Percentiles rank a stretch among this genome's conserved stretches.
Evolutionary conservation across 23 tunicate species (phyloP).

Genomic region (Diplosoma virens): DNA sequence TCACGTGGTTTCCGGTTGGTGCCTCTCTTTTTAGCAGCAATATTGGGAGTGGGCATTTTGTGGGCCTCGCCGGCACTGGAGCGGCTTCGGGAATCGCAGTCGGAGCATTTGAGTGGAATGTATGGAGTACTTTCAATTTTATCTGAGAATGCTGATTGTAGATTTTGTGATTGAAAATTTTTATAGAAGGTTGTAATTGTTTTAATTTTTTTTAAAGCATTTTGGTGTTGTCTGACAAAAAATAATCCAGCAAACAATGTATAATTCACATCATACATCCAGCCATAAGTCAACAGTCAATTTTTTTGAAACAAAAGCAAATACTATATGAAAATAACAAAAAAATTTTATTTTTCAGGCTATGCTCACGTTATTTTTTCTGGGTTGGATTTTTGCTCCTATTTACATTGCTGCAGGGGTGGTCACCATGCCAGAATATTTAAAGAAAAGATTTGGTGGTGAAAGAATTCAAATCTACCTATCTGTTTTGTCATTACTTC

Average conservation of each 20-base stretch:
- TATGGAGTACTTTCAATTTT: too few relatives aligned
- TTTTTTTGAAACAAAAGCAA: too few relatives aligned
- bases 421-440: slow-evolving; percentile 97
- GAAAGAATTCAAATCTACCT: slow-evolving; percentile 83
- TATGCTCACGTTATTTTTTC: slow-evolving; percentile 71
- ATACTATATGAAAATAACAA: neutral
- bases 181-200: too few relatives aligned
- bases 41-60: slow-evolving; percentile 95
- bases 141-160: too few relatives aligned
- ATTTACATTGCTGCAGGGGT: slow-evolving; percentile 94
- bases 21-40: slow-evolving; percentile 94
- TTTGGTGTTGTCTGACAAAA: too few relatives aligned
- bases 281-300: too few relatives aligned
- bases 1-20: slow-evolving; percentile 97
- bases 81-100: slow-evolving; percentile 98
- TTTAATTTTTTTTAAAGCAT: too few relatives aligned
- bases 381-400: slow-evolving; percentile 98
- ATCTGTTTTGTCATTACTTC: slow-evolving; percentile 77
- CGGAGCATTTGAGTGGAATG: slow-evolving; percentile 99
- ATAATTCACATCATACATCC: too few relatives aligned
- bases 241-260: too few relatives aligned
- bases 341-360: slow-evolving; percentile 40
- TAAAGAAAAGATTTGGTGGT: slow-evolving; percentile 92
- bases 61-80: slow-evolving; percentile 96
- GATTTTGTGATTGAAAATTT: too few relatives aligned